Conservation (phyloP, 2,113 vertebrate genomes). For the Forbesichthys papilliferus region DNA sequence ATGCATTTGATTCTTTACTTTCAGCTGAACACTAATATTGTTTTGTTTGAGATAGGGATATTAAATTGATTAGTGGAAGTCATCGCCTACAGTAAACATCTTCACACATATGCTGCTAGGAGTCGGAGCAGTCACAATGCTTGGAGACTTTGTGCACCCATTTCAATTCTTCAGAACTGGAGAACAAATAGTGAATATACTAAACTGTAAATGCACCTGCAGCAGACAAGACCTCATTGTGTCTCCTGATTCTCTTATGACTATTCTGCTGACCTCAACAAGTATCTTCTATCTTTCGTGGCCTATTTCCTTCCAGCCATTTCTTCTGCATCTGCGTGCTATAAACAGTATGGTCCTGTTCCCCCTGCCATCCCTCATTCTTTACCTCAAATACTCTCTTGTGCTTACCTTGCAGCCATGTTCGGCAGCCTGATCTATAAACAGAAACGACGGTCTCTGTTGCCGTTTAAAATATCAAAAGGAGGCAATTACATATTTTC, state of each 20-base stretch:
- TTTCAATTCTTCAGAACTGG: too few relatives aligned
- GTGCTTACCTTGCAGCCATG: not conserved
- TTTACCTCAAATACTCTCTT: not conserved
- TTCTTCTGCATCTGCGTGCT: conserved; percentile 12
- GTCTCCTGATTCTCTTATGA: conserved; percentile 36
- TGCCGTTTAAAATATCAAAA: too few relatives aligned
- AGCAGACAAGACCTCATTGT: conserved; percentile 11
- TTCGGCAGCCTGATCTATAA: conserved; percentile 10
- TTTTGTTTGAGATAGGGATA: too few relatives aligned
- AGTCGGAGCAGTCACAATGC: too few relatives aligned
- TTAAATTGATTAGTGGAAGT: too few relatives aligned
- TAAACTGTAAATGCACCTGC: conserved; percentile 10
- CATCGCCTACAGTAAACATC: too few relatives aligned
- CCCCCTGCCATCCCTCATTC: not conserved
- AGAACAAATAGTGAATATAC: not conserved
- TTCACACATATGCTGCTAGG: too few relatives aligned
- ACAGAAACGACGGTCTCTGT: conserved; percentile 10
- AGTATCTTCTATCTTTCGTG: conserved; percentile 15
- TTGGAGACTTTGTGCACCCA: too few relatives aligned
- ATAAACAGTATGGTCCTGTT: conserved; percentile 1
- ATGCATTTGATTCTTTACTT: too few relatives aligned
- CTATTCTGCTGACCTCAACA: not conserved
- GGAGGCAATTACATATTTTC: too few relatives aligned
- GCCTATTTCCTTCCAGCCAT: conserved; percentile 21
- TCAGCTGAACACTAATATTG: too few relatives aligned